Percentiles rank a stretch among this genome's conserved stretches.
phyloP scores from a whole-genome alignment of 2,797 vertebrate genomes.

The Morelia viridis region DNA sequence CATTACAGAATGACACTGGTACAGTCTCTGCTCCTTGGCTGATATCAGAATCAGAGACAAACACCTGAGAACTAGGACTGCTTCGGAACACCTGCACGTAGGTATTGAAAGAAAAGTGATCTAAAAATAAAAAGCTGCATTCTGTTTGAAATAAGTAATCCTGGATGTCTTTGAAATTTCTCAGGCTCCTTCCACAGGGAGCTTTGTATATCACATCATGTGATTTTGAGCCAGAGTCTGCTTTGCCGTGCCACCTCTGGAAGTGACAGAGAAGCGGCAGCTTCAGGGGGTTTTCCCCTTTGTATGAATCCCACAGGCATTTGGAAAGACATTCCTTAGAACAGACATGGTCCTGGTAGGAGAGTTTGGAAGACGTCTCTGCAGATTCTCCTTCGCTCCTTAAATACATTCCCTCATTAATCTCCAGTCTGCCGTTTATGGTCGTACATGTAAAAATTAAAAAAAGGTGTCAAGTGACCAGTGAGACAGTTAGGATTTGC shows the following conservation, averaged over 20 bases:
- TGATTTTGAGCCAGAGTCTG: slow-evolving; percentile 53
- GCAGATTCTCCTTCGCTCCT: slow-evolving; percentile 39
- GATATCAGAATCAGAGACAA: slow-evolving; percentile 81
- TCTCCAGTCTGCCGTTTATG: slow-evolving; percentile 59
- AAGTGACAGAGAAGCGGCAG: slow-evolving; percentile 84
- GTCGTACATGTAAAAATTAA: not conserved
- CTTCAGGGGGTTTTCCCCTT: slow-evolving; percentile 84
- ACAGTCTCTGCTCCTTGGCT: slow-evolving; percentile 84
- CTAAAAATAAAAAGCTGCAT: slow-evolving; percentile 81
- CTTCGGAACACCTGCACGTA: slow-evolving; percentile 76
- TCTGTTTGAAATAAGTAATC: slow-evolving; percentile 82
- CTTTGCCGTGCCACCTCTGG: slow-evolving; percentile 77
- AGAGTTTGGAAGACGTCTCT: slow-evolving; percentile 37
- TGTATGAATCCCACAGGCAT: slow-evolving; percentile 65
- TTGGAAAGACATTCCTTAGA: slow-evolving; percentile 77
- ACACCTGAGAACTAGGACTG: slow-evolving; percentile 45
- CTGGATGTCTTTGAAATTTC: slow-evolving; percentile 80
- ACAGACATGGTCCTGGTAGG: slow-evolving; percentile 68
- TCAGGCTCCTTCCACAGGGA: slow-evolving; percentile 85
- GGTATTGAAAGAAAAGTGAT: slow-evolving; percentile 89
- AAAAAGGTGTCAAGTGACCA: slow-evolving; percentile 29
- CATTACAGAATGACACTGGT: slow-evolving; percentile 81
- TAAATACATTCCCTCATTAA: slow-evolving; percentile 24
- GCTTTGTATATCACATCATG: slow-evolving; percentile 83
- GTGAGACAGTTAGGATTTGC: not conserved